phyloP scores from a whole-genome alignment of 2,888 invertebrate genomes.

The Amblyteles armatorius region DNA sequence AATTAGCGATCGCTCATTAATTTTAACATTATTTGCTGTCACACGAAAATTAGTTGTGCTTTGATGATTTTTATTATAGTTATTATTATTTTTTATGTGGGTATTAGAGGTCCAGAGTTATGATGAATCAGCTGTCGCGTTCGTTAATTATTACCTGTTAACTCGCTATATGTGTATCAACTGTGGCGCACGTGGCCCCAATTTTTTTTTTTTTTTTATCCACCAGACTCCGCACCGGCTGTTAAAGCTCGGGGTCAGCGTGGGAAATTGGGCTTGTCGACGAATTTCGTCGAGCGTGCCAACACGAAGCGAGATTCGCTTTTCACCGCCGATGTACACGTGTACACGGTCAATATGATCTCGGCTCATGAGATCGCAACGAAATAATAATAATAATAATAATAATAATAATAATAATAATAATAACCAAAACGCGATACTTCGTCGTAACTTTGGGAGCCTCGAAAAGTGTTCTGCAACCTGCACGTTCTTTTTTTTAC shows the following conservation, averaged over 20 bases:
- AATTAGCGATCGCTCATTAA: conserved; percentile 54
- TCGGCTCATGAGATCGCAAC: conserved; percentile 35
- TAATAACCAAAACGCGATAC: neutral
- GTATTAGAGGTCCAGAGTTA: conserved; percentile 25
- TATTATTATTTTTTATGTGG: conserved; percentile 23
- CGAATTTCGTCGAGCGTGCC: conserved; percentile 53
- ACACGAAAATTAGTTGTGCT: conserved; percentile 37
- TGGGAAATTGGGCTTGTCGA: conserved; percentile 59
- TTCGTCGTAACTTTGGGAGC: neutral
- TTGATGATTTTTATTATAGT: conserved; percentile 24
- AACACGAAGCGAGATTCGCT: conserved; percentile 50
- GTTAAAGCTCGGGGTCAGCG: conserved; percentile 55
- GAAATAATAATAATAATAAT: conserved; percentile 4
- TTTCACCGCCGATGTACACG: conserved; percentile 1
- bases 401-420: neutral
- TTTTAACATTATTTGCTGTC: conserved; percentile 44
- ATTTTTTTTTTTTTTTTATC: conserved; percentile 21
- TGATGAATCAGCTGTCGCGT: conserved; percentile 27
- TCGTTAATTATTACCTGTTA: conserved; percentile 10
- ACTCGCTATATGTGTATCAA: conserved; percentile 3
- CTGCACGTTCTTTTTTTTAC: neutral
- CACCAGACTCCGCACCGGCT: conserved; percentile 13
- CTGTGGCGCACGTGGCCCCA: conserved; percentile 8
- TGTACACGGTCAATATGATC: conserved; percentile 1
- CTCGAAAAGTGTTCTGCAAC: neutral